phyloP scores from a whole-genome alignment of 2,113 vertebrate genomes.

The Mionectes macconnelli region DNA sequence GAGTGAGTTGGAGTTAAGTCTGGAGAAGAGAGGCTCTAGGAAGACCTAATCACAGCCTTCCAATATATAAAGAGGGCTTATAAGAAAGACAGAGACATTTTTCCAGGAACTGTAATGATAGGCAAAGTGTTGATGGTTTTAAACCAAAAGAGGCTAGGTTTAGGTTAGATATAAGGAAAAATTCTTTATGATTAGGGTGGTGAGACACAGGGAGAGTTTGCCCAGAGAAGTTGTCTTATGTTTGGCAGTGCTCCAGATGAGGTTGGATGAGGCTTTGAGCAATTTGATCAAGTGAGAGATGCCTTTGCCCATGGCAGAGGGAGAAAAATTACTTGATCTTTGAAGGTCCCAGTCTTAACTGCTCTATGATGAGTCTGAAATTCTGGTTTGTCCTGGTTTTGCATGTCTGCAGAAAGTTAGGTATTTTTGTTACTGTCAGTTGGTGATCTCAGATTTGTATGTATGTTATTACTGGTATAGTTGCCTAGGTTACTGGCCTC shows the following conservation, averaged over 20 bases:
- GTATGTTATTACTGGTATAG: not conserved
- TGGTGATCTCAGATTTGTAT: not conserved
- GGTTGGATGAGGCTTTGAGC: not conserved
- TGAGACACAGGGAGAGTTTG: not conserved
- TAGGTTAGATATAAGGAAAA: not conserved
- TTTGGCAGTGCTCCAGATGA: not conserved
- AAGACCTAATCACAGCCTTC: not conserved
- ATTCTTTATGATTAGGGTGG: not conserved
- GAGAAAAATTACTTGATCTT: not conserved
- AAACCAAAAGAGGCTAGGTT: not conserved
- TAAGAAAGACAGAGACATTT: not conserved
- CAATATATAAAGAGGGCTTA: accelerated
- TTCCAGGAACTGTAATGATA: accelerated
- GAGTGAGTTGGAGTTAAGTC: not conserved
- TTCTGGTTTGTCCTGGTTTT: not conserved
- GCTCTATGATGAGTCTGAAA: not conserved
- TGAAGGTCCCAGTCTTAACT: not conserved
- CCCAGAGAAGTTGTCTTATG: not conserved
- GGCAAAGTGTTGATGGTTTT: not conserved
- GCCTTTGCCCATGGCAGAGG: not conserved
- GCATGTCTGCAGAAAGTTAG: not conserved
- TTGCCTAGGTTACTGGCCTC: not conserved
- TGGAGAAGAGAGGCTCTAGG: not conserved
- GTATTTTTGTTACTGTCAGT: not conserved
- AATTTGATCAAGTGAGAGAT: not conserved